Percentiles rank a stretch among this genome's conserved stretches.
Evolutionary conservation across 1,140 invertebrate species (phyloP).

Genomic region (Oscheius sp.): DNA sequence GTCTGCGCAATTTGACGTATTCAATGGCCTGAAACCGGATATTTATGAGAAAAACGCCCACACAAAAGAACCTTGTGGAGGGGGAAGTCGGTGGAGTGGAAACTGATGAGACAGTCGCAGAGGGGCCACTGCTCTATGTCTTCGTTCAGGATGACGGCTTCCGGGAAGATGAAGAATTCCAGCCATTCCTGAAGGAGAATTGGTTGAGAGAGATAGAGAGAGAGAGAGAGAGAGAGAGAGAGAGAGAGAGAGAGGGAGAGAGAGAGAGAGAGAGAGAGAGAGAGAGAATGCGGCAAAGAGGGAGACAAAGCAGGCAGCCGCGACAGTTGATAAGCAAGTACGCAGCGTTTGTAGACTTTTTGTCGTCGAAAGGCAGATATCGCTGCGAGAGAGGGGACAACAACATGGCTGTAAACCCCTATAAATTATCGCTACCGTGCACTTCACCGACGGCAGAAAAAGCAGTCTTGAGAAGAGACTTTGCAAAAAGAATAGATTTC

Average conservation of each 20-base stretch:
- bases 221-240: background rate
- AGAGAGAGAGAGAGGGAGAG: background rate
- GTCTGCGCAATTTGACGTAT: constrained; percentile 87
- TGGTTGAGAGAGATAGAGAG: background rate
- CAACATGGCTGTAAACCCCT: too few relatives aligned
- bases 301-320: too few relatives aligned
- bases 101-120: constrained; percentile 95
- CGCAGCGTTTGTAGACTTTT: too few relatives aligned
- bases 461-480: background rate
- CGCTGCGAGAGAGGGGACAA: too few relatives aligned
- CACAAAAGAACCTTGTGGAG: constrained; percentile 74
- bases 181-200: constrained; percentile 48
- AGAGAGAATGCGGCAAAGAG: background rate
- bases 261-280: background rate
- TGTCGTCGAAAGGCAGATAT: too few relatives aligned
- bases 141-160: constrained; percentile 89
- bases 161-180: constrained; percentile 55
- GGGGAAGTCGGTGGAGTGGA: constrained; percentile 92
- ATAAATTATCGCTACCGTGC: too few relatives aligned
- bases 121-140: constrained; percentile 96
- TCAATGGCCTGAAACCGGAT: constrained; percentile 73
- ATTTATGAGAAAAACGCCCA: background rate
- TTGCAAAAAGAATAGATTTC: background rate
- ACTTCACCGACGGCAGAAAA: background rate
- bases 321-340: too few relatives aligned